A percentile compares a stretch with the other conserved stretches of the same genome.
Evolutionary conservation across 1,140 invertebrate species (phyloP).

Genomic region (Kradibia gibbosae): DNA sequence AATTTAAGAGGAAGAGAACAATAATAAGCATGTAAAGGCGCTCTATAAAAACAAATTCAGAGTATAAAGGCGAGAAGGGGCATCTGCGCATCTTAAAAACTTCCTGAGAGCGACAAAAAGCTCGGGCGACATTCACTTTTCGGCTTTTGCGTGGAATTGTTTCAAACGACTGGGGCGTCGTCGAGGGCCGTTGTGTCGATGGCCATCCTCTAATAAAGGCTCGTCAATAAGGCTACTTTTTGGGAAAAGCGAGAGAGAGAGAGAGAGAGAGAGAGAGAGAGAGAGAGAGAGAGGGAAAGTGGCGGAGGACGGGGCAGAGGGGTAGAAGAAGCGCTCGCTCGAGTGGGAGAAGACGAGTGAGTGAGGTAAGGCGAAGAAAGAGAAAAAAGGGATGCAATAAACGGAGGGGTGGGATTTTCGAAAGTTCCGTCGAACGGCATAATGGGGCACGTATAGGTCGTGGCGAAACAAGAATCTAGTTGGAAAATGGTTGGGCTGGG

Average conservation of each 20-base stretch:
- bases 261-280: neutral
- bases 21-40: slow-evolving; percentile 6
- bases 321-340: neutral
- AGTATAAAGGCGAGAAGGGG: neutral
- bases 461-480: slow-evolving; percentile 56
- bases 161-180: neutral
- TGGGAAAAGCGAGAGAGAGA: neutral
- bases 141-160: slow-evolving; percentile 36
- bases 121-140: neutral
- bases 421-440: slow-evolving; percentile 34
- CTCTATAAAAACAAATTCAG: slow-evolving; percentile 1
- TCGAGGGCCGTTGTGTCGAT: neutral
- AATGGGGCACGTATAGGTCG: slow-evolving; percentile 30
- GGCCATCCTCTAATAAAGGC: slow-evolving; percentile 20
- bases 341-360: neutral
- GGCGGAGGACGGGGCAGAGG: too few relatives aligned
- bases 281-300: neutral
- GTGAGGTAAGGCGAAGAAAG: neutral
- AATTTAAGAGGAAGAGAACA: slow-evolving; percentile 11
- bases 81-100: slow-evolving; percentile 34
- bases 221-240: slow-evolving; percentile 26
- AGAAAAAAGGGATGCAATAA: slow-evolving; percentile 49
- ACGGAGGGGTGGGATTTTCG: slow-evolving; percentile 48
- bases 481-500: slow-evolving; percentile 52
- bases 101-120: slow-evolving; percentile 19